Evolutionary conservation across 2,888 invertebrate genomes (phyloP).

Genomic region (Lottia scabra): DNA sequence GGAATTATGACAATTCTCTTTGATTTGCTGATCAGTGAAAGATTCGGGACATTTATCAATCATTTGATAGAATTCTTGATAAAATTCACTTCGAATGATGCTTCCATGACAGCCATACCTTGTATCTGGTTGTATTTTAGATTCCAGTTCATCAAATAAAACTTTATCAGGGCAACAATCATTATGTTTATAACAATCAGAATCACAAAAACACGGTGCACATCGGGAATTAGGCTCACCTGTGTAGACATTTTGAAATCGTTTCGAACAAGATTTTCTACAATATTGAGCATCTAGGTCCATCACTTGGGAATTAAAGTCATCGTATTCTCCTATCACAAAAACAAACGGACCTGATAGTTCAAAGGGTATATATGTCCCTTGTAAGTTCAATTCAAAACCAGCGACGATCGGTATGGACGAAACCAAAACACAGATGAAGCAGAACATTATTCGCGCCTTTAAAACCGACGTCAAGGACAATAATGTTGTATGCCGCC

Average conservation of each 20-base stretch:
- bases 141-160: neutral
- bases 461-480: no score
- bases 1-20: neutral
- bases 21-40: neutral
- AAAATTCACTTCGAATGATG: neutral
- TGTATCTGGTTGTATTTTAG: neutral
- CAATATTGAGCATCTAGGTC: slow-evolving; percentile 5
- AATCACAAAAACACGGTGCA: slow-evolving; percentile 11
- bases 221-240: neutral
- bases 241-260: neutral
- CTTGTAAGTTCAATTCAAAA: no score
- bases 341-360: neutral
- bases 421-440: no score
- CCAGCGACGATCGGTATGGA: no score
- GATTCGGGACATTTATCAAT: slow-evolving; percentile 3
- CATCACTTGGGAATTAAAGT: slow-evolving; percentile 5
- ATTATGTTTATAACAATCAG: neutral
- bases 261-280: neutral
- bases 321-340: neutral
- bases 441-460: no score
- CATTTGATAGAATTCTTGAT: neutral
- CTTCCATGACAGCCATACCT: neutral
- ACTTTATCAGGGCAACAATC: slow-evolving; percentile 16
- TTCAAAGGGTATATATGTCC: neutral
- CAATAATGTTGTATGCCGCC: no score